Base-by-base conservation (phyloP, 2,797 vertebrate genomes). In the Remorina albescens region DNA sequence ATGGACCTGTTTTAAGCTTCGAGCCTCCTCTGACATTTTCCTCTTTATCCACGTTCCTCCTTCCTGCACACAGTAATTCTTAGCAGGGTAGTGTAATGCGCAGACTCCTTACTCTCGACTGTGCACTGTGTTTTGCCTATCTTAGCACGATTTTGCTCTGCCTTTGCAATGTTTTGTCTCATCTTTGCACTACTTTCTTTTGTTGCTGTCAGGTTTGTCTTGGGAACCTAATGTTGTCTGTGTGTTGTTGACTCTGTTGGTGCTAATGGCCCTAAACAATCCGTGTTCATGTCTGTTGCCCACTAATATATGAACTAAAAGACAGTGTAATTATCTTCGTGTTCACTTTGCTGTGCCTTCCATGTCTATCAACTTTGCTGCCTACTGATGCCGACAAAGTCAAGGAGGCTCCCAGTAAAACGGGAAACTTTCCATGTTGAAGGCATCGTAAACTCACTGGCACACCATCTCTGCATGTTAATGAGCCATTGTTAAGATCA, bases 401-500 rank as follows among this genome's bases (percentile, higher is more conserved):
- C 10, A 5, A 21, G 11, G 8, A 30, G 15, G 12, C 26, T 67
- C 16, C 32, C 0, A 41, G 32, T 55, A 60, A 74, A 61, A 68
- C 63, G 32, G 12, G 2, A n/a, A 15, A 23, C 57, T 66, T 16
- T 30, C 5, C 25, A 9, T 13, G 13, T n/a, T n/a, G 16, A 51
- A 79, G 71, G 23, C 36, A 50, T 50, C 71, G 34, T 44, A 67
- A 41, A 72, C 26, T 41, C 30, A 6, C 36, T 32, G 19, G 59
- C 10, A 37, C 58, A 51, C 15, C 36, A n/a, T 30, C 36, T 32
- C 63, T 51, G 26, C 0, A n/a, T 18, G 63, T 42, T 80, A 81
- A 78, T 59, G 67, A 72, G 25, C 51, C 73, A 39, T 59, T 23
- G 64, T 47, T 39, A 59, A 76, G 66, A 78, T 61, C 63, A 6